A percentile compares a stretch with the other conserved stretches of the same genome.
These are phyloP conservation scores for Rotaria socialis DNA, from an alignment of 2,888 invertebrate species.

Conservation along the genomic window DNA sequence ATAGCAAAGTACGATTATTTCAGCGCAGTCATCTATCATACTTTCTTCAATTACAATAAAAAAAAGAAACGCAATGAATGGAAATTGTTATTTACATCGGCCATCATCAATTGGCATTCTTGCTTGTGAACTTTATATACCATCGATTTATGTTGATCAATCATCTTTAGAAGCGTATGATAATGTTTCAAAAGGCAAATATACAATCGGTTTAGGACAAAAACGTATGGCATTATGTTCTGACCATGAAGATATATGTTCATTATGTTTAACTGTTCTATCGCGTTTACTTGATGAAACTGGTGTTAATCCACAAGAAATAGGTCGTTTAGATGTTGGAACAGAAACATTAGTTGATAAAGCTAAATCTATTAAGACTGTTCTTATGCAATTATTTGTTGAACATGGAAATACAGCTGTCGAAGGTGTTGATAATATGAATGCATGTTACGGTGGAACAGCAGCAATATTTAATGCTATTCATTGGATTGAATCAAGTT, in stretches of 20 bases:
- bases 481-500: slow-evolving; percentile 91
- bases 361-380: slow-evolving; percentile 94
- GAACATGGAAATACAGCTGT: slow-evolving; percentile 80
- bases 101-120: slow-evolving; percentile 73
- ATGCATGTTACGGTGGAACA: slow-evolving; percentile 98
- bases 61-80: background rate
- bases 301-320: slow-evolving; percentile 70
- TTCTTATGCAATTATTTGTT: slow-evolving; percentile 91
- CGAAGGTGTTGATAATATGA: slow-evolving; percentile 92
- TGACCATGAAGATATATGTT: slow-evolving; percentile 92
- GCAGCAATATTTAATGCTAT: slow-evolving; percentile 90
- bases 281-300: slow-evolving; percentile 76
- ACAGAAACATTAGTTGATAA: slow-evolving; percentile 97
- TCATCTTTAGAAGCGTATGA: slow-evolving; percentile 73
- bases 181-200: slow-evolving; percentile 72
- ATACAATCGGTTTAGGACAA: slow-evolving; percentile 91
- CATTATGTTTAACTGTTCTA: slow-evolving; percentile 85
- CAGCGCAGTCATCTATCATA: too few species aligned
- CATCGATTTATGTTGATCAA: slow-evolving; percentile 88
- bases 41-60: too few species aligned
- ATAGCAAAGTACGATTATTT: background rate
- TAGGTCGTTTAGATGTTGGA: slow-evolving; percentile 91
- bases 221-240: slow-evolving; percentile 90
- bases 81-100: background rate
- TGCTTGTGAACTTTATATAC: slow-evolving; percentile 87